Evolutionary conservation across 2,888 invertebrate species (phyloP).

Genomic region (Tethea ocularis): DNA sequence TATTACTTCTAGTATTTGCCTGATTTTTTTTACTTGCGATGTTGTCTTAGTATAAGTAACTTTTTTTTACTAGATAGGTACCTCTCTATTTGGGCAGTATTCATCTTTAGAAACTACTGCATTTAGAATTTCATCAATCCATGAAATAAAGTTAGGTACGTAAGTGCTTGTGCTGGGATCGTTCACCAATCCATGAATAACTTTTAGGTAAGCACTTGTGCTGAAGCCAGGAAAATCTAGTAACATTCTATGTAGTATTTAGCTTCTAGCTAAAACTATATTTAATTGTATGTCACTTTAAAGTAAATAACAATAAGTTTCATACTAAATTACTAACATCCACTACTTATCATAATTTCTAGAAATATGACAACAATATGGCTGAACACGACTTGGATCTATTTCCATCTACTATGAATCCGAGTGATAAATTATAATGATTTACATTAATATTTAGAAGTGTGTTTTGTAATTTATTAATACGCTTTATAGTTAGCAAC

Average conservation of each 20-base stretch:
- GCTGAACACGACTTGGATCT: conserved; percentile 8
- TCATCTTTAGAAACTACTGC: no score
- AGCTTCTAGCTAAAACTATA: neutral
- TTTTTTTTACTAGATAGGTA: no score
- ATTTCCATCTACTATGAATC: conserved; percentile 4
- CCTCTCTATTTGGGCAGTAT: no score
- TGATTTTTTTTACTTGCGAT: no score
- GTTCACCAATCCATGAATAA: no score
- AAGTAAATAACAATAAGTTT: conserved; percentile 2
- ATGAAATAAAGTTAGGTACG: no score
- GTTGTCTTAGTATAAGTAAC: no score
- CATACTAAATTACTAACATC: neutral
- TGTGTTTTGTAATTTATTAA: conserved; percentile 23
- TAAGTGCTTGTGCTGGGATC: no score
- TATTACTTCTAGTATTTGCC: no score
- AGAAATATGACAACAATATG: conserved; percentile 5
- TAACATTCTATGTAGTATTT: neutral
- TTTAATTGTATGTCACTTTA: neutral
- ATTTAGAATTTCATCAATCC: no score
- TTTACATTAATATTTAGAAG: conserved; percentile 12
- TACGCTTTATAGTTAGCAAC: conserved; percentile 9
- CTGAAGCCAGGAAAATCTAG: no score
- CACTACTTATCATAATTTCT: conserved; percentile 4
- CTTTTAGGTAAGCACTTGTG: no score
- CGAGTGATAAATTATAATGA: conserved; percentile 2